Base-by-base conservation (phyloP, 2,888 invertebrate species). In the Apamea anceps region DNA sequence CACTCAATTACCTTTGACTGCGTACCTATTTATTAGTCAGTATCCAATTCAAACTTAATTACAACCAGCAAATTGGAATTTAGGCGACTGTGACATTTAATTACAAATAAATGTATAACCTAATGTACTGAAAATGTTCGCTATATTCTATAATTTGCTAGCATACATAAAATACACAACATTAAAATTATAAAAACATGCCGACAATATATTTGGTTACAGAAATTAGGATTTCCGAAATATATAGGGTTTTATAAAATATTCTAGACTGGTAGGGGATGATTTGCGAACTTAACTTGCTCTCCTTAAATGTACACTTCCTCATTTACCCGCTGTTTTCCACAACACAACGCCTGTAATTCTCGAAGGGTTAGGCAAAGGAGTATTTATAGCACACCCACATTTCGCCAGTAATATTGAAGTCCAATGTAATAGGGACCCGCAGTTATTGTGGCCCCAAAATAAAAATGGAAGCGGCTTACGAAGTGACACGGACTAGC, bases 401-500 rank as follows among this genome's bases (percentile, higher is more conserved):
- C 8, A 54, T 57, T 57, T 25, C 10, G 21, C 54, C 54, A 25
- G 54, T 57, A 10, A 57, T 25, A 25, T 57, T 10, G 4, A n/a
- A 62, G 15, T 28, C 28, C 15, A 7, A 2, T 15, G 62, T 62
- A 15, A 28, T 18, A 63, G 3, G 18, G 7, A 32, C 4, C 54
- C 87, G 86, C 87, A 45, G 42, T n/a, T 82, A 72, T 81, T 54
- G 45, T 71, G 72, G 84, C 91, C 78, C 60, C 85, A 77, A 28
- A 77, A 48, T 48, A 82, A 82, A 85, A 87, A 88, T 85, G 79
- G 82, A 85, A 87, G 85, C 85, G 85, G 85, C 89, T 89, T 90
- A 90, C 84, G 81, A 81, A 85, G 85, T 91, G 91, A 91, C 91
- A 91, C 85, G 76, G 82, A 80, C 82, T 88, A 90, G 91, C 90